Percentiles rank a stretch among this genome's conserved stretches.
These are phyloP conservation scores for Tragelaphus scriptus DNA, from an alignment of 2,113 vertebrate genomes.

Conservation along the genomic window DNA sequence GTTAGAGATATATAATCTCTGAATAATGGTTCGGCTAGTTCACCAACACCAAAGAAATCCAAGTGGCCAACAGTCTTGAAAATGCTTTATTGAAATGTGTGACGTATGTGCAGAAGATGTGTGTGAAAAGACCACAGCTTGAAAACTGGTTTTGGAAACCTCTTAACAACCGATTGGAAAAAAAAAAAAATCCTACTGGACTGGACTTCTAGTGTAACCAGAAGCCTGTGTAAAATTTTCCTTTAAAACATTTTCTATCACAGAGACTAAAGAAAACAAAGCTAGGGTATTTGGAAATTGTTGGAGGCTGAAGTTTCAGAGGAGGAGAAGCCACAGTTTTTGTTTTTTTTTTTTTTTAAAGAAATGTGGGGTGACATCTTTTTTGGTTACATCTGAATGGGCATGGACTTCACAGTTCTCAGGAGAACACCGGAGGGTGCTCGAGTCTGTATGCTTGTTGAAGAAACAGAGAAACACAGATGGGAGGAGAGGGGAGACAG, in stretches of 20 bases:
- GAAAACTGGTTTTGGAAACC: conserved; percentile 79
- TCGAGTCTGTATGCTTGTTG: conserved; percentile 71
- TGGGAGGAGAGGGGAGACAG: conserved; percentile 46
- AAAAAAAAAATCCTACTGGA: conserved; percentile 64
- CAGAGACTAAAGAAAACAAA: conserved; percentile 75
- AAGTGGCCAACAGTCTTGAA: conserved; percentile 87
- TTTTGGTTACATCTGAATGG: conserved; percentile 72
- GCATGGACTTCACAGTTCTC: conserved; percentile 76
- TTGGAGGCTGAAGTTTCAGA: conserved; percentile 55
- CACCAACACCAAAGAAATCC: conserved; percentile 80
- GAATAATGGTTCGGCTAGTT: conserved; percentile 13
- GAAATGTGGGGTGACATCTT: conserved; percentile 60
- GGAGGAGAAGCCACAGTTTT: conserved; percentile 53
- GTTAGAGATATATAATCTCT: conserved; percentile 46
- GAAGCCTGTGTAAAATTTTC: conserved; percentile 68
- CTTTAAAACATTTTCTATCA: conserved; percentile 69
- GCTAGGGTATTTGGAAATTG: conserved; percentile 60
- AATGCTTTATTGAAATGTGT: conserved; percentile 89
- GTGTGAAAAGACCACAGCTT: conserved; percentile 85
- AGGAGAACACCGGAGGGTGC: conserved; percentile 69
- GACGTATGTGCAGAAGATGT: conserved; percentile 85
- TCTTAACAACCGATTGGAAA: conserved; percentile 75
- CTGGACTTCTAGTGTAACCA: conserved; percentile 74
- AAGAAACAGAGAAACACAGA: conserved; percentile 67
- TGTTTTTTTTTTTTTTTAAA: background rate